Conservation (phyloP, 30 jellyfish, hydroid and myxozoan genomes). For the Sanderia malayensis region DNA sequence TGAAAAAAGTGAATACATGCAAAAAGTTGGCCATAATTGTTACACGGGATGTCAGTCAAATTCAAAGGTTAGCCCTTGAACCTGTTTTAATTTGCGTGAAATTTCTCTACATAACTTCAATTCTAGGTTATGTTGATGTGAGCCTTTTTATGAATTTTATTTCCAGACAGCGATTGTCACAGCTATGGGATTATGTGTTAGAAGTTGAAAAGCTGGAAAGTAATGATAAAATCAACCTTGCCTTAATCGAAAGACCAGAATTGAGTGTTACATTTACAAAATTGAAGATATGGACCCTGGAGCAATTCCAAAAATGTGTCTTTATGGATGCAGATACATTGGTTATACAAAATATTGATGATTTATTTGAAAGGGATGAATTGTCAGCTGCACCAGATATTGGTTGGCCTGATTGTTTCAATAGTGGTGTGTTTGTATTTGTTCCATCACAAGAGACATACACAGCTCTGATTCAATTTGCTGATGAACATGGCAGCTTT, state of each 20-base stretch:
- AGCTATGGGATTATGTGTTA: slow-evolving; percentile 71
- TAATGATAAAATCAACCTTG: slow-evolving; percentile 26
- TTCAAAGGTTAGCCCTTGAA: slow-evolving; percentile 19
- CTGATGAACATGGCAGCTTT: slow-evolving; percentile 84
- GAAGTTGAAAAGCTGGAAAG: slow-evolving; percentile 50
- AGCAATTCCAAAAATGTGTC: slow-evolving; percentile 83
- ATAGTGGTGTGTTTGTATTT: slow-evolving; percentile 95
- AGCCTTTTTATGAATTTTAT: not conserved
- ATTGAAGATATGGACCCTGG: slow-evolving; percentile 80
- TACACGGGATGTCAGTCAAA: slow-evolving; percentile 16
- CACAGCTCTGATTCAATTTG: slow-evolving; percentile 66
- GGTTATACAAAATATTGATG: slow-evolving; percentile 85
- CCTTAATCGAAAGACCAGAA: slow-evolving; percentile 65
- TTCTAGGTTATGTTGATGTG: too few species aligned
- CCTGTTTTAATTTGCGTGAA: too few species aligned
- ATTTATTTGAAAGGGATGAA: slow-evolving; percentile 79
- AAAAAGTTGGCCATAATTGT: slow-evolving; percentile 38
- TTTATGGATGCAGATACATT: slow-evolving; percentile 93
- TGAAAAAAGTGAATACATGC: slow-evolving; percentile 29
- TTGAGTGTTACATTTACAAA: slow-evolving; percentile 59
- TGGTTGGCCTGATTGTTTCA: slow-evolving; percentile 99
- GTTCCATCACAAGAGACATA: slow-evolving; percentile 78
- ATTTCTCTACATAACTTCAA: too few species aligned
- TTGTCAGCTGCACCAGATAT: slow-evolving; percentile 94
- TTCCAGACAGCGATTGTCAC: slow-evolving; percentile 45